A percentile compares a stretch with the other conserved stretches of the same genome.
phyloP scores from a whole-genome alignment of 2,888 invertebrate species.

The Amiota minor region DNA sequence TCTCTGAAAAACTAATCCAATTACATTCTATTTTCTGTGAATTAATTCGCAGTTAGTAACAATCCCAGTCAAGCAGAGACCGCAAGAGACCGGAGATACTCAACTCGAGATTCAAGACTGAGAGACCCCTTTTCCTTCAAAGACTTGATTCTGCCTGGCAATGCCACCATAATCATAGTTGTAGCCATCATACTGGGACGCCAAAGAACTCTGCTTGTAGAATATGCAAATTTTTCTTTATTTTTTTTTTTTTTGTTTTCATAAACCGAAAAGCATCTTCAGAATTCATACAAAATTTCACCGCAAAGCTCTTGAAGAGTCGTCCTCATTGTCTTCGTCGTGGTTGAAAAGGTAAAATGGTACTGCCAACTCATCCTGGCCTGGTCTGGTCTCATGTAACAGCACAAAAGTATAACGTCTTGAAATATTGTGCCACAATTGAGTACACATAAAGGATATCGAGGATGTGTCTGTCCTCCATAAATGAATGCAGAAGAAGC shows the following conservation, averaged over 20 bases:
- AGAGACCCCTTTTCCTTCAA: too few species aligned
- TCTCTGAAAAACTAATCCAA: constrained; percentile 30
- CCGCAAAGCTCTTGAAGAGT: constrained; percentile 16
- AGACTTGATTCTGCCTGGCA: background rate
- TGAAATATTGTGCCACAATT: background rate
- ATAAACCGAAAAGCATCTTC: constrained; percentile 11
- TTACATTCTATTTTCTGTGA: constrained; percentile 33
- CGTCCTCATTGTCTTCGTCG: background rate
- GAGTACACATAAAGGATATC: too few species aligned
- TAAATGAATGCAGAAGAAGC: too few species aligned
- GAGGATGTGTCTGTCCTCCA: too few species aligned
- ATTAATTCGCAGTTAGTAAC: constrained; percentile 31
- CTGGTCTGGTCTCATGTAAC: too few species aligned
- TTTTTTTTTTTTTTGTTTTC: too few species aligned
- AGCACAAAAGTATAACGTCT: background rate
- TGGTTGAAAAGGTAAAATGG: too few species aligned
- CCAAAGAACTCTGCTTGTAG: background rate
- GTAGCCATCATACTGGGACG: too few species aligned
- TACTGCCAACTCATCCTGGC: too few species aligned
- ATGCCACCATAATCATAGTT: background rate
- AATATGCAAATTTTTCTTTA: constrained; percentile 9
- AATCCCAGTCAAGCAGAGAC: constrained; percentile 23
- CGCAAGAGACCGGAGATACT: background rate
- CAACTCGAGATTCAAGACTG: too few species aligned
- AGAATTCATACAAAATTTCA: constrained; percentile 14